Percentiles rank a stretch among this genome's conserved stretches.
Evolutionary conservation across 1,140 invertebrate genomes (phyloP).

Genomic region (Danaus melanippus): DNA sequence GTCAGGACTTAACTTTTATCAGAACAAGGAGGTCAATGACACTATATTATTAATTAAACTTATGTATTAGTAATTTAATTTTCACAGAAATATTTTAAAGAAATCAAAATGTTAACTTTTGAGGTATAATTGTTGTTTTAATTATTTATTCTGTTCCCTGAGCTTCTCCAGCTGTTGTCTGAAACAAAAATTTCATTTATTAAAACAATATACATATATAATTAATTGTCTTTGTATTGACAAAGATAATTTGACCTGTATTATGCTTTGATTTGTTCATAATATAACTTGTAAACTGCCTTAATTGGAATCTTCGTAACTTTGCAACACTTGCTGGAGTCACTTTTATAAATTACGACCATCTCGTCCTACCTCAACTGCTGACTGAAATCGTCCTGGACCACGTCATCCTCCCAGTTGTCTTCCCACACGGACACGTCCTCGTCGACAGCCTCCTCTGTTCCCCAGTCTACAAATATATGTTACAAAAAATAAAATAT

Average conservation of each 20-base stretch:
- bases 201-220: constrained; percentile 1
- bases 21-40: too few species aligned
- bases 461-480: constrained; percentile 83
- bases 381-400: constrained; percentile 97
- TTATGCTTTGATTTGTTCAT: not conserved
- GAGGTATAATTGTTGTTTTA: not conserved
- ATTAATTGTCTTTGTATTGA: constrained; percentile 1
- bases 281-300: not conserved
- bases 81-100: not conserved
- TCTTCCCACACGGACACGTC: constrained; percentile 99
- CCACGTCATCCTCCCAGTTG: constrained; percentile 99
- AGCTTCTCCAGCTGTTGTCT: constrained; percentile 67
- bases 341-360: too few species aligned
- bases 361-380: constrained; percentile 79
- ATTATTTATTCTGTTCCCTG: constrained; percentile 49
- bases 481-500: not conserved
- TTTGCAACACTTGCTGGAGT: too few species aligned
- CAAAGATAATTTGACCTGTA: not conserved
- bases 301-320: too few species aligned
- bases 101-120: not conserved
- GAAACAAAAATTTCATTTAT: constrained; percentile 26
- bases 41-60: too few species aligned
- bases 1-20: too few species aligned
- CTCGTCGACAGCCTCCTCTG: constrained; percentile 92
- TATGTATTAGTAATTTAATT: too few species aligned